A percentile compares a stretch with the other conserved stretches of the same genome.
These are phyloP conservation scores for Paratilapia polleni DNA, from an alignment of 2,113 vertebrate species.

Conservation along the genomic window DNA sequence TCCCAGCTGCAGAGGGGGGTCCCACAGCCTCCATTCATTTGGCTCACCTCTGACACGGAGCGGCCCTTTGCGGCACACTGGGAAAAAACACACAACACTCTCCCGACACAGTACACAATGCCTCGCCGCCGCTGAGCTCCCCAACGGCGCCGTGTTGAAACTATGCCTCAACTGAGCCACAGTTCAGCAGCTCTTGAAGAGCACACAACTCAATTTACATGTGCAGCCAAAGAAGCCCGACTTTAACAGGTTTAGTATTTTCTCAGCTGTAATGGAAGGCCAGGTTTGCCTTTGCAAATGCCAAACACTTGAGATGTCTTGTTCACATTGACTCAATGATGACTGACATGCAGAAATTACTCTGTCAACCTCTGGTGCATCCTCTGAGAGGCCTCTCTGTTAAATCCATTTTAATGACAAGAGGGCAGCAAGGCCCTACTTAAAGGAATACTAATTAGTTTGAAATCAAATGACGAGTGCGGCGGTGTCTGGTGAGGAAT, in stretches of 20 bases:
- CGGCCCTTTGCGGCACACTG: constrained; percentile 60
- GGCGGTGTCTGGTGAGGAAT: constrained; percentile 40
- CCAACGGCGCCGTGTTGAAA: constrained; percentile 1
- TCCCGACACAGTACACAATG: constrained; percentile 40
- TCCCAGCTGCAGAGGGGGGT: constrained; percentile 28
- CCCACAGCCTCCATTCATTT: constrained; percentile 65
- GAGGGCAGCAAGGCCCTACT: constrained; percentile 25
- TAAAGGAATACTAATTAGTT: constrained; percentile 68
- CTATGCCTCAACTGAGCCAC: background rate
- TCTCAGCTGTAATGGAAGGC: background rate
- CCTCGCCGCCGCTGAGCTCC: constrained; percentile 16
- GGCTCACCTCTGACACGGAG: constrained; percentile 77
- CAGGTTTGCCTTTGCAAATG: background rate
- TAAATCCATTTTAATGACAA: constrained; percentile 65
- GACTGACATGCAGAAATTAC: constrained; percentile 39
- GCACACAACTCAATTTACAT: background rate
- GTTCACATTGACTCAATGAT: constrained; percentile 3
- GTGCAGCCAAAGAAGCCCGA: background rate
- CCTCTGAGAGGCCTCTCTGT: constrained; percentile 30
- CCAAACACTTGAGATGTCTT: background rate
- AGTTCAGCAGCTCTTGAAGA: background rate
- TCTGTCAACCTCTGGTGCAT: constrained; percentile 13
- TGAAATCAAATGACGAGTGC: constrained; percentile 45
- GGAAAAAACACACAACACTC: constrained; percentile 67
- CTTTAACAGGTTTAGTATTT: background rate